Evolutionary conservation across 2,888 invertebrate genomes (phyloP).

Genomic region (Drepanosiphum platanoidis): DNA sequence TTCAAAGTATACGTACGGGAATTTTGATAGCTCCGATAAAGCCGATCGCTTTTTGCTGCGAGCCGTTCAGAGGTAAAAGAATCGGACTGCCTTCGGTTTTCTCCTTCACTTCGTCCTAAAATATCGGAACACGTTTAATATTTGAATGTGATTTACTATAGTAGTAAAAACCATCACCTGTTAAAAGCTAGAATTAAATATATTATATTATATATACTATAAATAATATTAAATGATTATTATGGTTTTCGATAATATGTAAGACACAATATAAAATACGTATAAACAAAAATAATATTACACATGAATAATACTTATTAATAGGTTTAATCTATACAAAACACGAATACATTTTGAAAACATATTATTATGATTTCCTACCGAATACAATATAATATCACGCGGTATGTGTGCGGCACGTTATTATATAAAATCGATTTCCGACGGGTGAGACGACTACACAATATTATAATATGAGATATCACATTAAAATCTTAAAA

Average conservation of each 20-base stretch:
- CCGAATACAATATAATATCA: not conserved
- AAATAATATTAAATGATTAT: not conserved
- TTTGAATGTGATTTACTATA: not conserved
- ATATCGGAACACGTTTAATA: constrained; percentile 17
- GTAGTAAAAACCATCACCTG: constrained; percentile 41
- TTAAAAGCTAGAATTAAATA: constrained; percentile 27
- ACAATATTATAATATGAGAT: not conserved
- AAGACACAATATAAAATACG: no score
- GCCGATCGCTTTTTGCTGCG: constrained; percentile 74
- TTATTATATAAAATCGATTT: not conserved
- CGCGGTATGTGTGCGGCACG: no score
- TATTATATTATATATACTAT: not conserved
- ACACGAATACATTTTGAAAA: not conserved
- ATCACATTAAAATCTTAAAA: not conserved
- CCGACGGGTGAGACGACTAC: not conserved
- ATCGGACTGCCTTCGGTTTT: constrained; percentile 68
- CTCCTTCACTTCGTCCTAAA: constrained; percentile 65
- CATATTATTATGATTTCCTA: not conserved
- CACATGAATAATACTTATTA: not conserved
- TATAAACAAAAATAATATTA: no score
- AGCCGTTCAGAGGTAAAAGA: constrained; percentile 64
- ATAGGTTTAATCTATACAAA: not conserved
- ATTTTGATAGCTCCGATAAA: constrained; percentile 82
- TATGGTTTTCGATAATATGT: not conserved
- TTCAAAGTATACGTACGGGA: constrained; percentile 71